phyloP scores from a whole-genome alignment of 2,888 invertebrate species.

The Caenorhabditis wallacei region DNA sequence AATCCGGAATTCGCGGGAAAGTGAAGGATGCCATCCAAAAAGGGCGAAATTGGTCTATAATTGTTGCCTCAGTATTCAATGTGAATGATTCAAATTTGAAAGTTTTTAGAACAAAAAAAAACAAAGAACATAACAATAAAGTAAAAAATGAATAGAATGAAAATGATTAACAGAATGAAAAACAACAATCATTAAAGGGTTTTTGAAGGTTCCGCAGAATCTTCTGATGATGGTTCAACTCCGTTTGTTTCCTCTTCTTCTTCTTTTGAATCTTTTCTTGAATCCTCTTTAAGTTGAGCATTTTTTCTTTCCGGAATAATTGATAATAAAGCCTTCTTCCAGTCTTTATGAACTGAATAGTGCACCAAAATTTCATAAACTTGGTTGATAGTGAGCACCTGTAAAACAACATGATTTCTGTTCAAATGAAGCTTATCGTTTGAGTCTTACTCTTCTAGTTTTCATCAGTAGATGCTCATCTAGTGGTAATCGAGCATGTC shows the following conservation, averaged over 20 bases:
- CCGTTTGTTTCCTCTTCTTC: conserved; percentile 15
- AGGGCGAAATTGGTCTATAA: conserved; percentile 19
- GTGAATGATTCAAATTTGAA: background rate
- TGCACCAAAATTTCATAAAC: conserved; percentile 86
- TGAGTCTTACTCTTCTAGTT: conserved; percentile 84
- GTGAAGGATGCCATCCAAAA: conserved; percentile 35
- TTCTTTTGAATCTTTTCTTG: no score
- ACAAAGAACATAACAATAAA: conserved; percentile 7
- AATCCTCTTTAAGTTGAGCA: conserved; percentile 57
- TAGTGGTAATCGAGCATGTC: conserved; percentile 88
- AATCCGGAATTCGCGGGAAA: conserved; percentile 20
- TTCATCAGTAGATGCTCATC: conserved; percentile 93
- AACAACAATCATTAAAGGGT: background rate
- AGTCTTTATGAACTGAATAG: conserved; percentile 84
- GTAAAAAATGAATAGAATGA: conserved; percentile 5
- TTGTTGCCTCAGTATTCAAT: conserved; percentile 4
- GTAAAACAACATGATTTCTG: conserved; percentile 8
- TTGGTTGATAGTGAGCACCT: conserved; percentile 95
- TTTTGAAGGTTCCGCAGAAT: background rate
- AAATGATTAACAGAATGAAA: background rate
- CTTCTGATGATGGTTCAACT: background rate
- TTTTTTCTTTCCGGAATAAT: conserved; percentile 79
- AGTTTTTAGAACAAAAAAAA: conserved; percentile 9
- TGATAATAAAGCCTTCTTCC: conserved; percentile 82
- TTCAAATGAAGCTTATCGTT: background rate